phyloP scores from a whole-genome alignment of 2,797 vertebrate species.

The Characodon lateralis region DNA sequence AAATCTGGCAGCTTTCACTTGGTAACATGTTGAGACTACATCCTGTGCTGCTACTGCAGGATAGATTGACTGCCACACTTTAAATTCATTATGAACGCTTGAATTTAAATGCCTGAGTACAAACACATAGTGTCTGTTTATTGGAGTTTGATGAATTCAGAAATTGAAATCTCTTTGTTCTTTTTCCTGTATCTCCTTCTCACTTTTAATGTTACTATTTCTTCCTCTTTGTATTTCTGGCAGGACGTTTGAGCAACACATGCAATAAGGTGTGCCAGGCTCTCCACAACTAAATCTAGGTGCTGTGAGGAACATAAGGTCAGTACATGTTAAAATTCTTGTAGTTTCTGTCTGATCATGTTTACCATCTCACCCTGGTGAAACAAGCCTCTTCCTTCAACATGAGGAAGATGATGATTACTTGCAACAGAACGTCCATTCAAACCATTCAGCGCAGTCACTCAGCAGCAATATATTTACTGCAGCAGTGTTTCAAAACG shows the following conservation, averaged over 20 bases:
- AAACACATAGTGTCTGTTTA: background rate
- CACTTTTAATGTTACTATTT: background rate
- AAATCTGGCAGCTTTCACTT: conserved; percentile 1
- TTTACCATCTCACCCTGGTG: conserved; percentile 13
- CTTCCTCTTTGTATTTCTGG: background rate
- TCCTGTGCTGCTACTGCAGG: background rate
- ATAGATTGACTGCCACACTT: conserved; percentile 1
- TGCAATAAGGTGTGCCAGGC: conserved; percentile 36
- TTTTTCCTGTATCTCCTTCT: background rate
- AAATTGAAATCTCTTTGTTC: background rate
- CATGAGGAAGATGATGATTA: conserved; percentile 32
- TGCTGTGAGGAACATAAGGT: conserved; percentile 20
- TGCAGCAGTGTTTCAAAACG: background rate
- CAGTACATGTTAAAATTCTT: conserved; percentile 20
- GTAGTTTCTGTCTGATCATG: conserved; percentile 17
- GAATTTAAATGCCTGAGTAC: background rate
- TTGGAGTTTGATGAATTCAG: conserved; percentile 7
- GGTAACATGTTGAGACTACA: conserved; percentile 13
- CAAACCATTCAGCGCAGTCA: background rate
- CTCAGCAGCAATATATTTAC: background rate
- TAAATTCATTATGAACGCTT: background rate
- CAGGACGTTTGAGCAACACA: conserved; percentile 28
- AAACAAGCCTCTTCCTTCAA: conserved; percentile 5
- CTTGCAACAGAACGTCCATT: background rate
- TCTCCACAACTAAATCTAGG: conserved; percentile 10